Conservation (phyloP, 2,113 vertebrate species). For the Xiphias gladius region DNA sequence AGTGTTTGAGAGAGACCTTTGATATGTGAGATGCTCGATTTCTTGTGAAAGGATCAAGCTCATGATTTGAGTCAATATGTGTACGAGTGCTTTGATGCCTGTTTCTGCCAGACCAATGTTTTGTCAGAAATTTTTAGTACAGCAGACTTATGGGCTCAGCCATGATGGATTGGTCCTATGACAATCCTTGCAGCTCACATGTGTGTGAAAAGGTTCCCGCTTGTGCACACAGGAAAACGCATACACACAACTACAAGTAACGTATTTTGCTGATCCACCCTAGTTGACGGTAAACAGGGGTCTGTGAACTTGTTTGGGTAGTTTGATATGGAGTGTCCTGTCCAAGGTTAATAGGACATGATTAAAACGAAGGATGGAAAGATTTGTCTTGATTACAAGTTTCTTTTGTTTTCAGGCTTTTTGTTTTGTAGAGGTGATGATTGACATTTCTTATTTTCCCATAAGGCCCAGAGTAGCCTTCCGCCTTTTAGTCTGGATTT, state of each 20-base stretch:
- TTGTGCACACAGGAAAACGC: slow-evolving; percentile 7
- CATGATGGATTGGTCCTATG: slow-evolving; percentile 9
- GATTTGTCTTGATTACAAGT: slow-evolving; percentile 52
- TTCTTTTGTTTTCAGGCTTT: slow-evolving; percentile 46
- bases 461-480: slow-evolving; percentile 7
- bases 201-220: background rate
- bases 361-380: slow-evolving; percentile 52
- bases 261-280: slow-evolving; percentile 6
- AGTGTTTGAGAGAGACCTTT: slow-evolving; percentile 80
- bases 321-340: background rate
- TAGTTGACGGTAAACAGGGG: background rate
- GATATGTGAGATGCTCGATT: slow-evolving; percentile 81
- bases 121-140: slow-evolving; percentile 47
- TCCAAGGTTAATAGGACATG: slow-evolving; percentile 19
- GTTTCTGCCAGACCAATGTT: slow-evolving; percentile 57
- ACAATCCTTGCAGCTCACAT: background rate
- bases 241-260: background rate
- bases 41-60: slow-evolving; percentile 74
- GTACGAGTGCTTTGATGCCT: slow-evolving; percentile 63
- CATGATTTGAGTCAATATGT: slow-evolving; percentile 74
- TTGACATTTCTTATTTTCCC: slow-evolving; percentile 56
- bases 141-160: slow-evolving; percentile 13
- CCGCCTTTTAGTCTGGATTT: slow-evolving; percentile 32
- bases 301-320: slow-evolving; percentile 25
- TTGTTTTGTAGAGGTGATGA: slow-evolving; percentile 31